phyloP scores from a whole-genome alignment of 2,888 invertebrate species.

The Dryobota labecula region DNA sequence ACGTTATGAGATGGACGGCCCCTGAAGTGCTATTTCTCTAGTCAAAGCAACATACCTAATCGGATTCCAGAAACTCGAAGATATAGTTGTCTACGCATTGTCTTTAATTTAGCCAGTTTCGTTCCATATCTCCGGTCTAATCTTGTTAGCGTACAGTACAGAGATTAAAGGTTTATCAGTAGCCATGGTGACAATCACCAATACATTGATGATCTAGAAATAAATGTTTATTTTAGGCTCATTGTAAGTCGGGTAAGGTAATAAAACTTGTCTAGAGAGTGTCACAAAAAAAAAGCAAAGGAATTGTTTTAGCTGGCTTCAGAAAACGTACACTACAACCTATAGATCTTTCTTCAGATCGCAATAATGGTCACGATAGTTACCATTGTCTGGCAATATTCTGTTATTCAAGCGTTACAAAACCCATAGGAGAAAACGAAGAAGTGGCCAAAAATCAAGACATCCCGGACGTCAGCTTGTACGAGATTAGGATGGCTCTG shows the following conservation, averaged over 20 bases:
- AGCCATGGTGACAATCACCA: constrained; percentile 18
- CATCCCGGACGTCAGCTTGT: too few relatives aligned
- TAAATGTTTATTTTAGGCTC: constrained; percentile 21
- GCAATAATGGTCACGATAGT: neutral
- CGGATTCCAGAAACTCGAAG: neutral
- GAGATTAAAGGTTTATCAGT: constrained; percentile 26
- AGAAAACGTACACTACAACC: neutral
- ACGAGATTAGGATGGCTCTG: too few relatives aligned
- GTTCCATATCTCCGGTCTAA: constrained; percentile 14
- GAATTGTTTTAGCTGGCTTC: too few relatives aligned
- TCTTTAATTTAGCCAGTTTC: constrained; percentile 3
- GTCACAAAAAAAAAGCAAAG: neutral
- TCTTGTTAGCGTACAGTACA: constrained; percentile 3
- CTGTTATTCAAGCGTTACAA: neutral
- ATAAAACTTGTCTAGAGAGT: neutral
- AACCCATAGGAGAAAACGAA: neutral
- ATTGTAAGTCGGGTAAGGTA: neutral
- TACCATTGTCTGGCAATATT: neutral
- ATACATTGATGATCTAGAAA: constrained; percentile 29
- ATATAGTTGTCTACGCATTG: neutral
- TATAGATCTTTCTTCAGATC: neutral
- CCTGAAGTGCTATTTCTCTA: neutral
- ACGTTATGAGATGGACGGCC: neutral
- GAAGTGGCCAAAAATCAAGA: neutral
- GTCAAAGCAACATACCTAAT: neutral